These are phyloP conservation scores for Okamejei kenojei DNA, from an alignment of 2,797 vertebrate genomes.

Conservation along the genomic window DNA sequence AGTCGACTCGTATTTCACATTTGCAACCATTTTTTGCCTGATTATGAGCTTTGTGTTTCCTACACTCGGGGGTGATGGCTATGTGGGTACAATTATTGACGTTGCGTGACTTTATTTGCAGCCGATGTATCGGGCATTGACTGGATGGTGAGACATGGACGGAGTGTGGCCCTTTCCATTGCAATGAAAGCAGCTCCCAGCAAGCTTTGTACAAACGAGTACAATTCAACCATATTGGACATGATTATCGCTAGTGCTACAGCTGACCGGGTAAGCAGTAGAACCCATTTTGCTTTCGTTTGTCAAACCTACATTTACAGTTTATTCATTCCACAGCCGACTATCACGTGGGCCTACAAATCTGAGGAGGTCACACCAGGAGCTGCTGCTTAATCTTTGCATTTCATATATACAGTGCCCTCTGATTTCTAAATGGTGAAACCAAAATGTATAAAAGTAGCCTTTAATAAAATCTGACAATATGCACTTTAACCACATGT, in stretches of 20 bases:
- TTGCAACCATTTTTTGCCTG: background rate
- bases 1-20: background rate
- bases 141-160: constrained; percentile 97
- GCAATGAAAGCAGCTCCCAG: constrained; percentile 73
- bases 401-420: too few relatives aligned
- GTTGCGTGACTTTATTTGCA: constrained; percentile 47
- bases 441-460: too few relatives aligned
- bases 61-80: background rate
- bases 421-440: too few relatives aligned
- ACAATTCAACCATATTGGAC: constrained; percentile 68
- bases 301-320: background rate
- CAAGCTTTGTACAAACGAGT: constrained; percentile 74
- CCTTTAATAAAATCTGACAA: too few relatives aligned
- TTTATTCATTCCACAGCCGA: too few relatives aligned
- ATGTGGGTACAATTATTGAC: background rate
- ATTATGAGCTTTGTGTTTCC: background rate
- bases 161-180: constrained; percentile 82
- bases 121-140: constrained; percentile 89
- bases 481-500: too few relatives aligned
- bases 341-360: too few relatives aligned
- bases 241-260: constrained; percentile 74
- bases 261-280: constrained; percentile 77
- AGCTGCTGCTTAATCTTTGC: too few relatives aligned
- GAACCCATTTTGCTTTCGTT: background rate
- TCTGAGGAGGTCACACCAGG: too few relatives aligned